Evolutionary conservation across 2,888 invertebrate species (phyloP).

Genomic region (Heliconius hortense): DNA sequence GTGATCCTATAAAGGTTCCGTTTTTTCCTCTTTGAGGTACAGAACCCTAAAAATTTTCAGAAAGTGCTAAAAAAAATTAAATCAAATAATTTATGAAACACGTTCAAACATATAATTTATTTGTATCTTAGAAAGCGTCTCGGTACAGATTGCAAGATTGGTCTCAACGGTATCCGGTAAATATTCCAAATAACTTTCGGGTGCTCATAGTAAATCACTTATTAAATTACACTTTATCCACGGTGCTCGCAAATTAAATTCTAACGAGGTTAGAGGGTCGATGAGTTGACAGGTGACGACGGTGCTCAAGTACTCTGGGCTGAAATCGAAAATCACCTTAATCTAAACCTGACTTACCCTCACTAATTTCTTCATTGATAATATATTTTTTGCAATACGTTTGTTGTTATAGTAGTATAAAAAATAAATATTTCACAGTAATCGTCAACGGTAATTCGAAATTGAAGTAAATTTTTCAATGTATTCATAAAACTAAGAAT

Average conservation of each 20-base stretch:
- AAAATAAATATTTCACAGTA: not conserved
- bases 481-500: not conserved
- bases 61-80: too few species aligned
- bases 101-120: not conserved
- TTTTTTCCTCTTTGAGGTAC: too few species aligned
- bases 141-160: not conserved
- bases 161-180: slow-evolving; percentile 10
- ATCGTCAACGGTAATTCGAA: not conserved
- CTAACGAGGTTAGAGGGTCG: slow-evolving; percentile 53
- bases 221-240: slow-evolving; percentile 54
- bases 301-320: slow-evolving; percentile 50
- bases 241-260: slow-evolving; percentile 70
- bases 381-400: slow-evolving; percentile 6
- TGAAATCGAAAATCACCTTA: slow-evolving; percentile 39
- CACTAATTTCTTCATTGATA: slow-evolving; percentile 30
- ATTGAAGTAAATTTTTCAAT: not conserved
- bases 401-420: not conserved
- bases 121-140: not conserved
- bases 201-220: slow-evolving; percentile 49
- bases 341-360: slow-evolving; percentile 26
- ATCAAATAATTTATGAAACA: not conserved
- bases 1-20: too few species aligned
- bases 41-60: not conserved
- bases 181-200: slow-evolving; percentile 29
- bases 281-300: slow-evolving; percentile 69